These are phyloP conservation scores for Aphelenchoides avenae DNA, from an alignment of 1,140 invertebrate species.

Conservation along the genomic window DNA sequence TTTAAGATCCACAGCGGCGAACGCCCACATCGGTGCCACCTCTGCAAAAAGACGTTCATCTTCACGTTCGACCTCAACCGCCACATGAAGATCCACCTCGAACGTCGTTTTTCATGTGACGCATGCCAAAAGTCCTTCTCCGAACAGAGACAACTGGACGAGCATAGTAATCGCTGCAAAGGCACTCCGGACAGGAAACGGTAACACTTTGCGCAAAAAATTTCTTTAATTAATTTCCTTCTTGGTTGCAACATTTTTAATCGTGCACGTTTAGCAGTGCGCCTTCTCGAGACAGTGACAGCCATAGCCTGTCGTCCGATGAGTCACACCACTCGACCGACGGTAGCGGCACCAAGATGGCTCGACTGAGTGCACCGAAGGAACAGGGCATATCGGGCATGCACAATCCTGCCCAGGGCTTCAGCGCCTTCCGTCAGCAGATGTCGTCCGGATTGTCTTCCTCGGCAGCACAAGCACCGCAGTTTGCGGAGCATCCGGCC, in stretches of 20 bases:
- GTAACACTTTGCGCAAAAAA: no score
- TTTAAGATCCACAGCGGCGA: conserved; percentile 58
- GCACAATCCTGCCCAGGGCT: no score
- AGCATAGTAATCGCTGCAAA: conserved; percentile 52
- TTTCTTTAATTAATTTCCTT: no score
- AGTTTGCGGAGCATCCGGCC: no score
- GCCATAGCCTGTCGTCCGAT: not conserved
- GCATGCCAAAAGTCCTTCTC: conserved; percentile 51
- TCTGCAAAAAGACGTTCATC: conserved; percentile 89
- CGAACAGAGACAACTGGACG: conserved; percentile 44
- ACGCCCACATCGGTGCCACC: conserved; percentile 92
- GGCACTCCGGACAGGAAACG: not conserved
- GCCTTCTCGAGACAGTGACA: conserved; percentile 12
- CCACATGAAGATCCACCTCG: conserved; percentile 57
- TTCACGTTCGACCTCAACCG: conserved; percentile 59
- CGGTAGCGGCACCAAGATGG: no score
- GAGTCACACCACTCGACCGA: not conserved
- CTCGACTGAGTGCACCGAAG: no score
- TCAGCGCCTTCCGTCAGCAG: no score
- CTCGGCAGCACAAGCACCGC: no score
- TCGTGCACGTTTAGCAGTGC: not conserved
- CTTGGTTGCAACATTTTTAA: not conserved
- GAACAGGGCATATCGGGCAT: no score
- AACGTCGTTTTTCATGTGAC: conserved; percentile 47
- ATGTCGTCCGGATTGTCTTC: no score